Evolutionary conservation across 1,140 invertebrate species (phyloP), one percentile per base, ranked within the genome.

Genomic region (Drosophila dunni): DNA sequence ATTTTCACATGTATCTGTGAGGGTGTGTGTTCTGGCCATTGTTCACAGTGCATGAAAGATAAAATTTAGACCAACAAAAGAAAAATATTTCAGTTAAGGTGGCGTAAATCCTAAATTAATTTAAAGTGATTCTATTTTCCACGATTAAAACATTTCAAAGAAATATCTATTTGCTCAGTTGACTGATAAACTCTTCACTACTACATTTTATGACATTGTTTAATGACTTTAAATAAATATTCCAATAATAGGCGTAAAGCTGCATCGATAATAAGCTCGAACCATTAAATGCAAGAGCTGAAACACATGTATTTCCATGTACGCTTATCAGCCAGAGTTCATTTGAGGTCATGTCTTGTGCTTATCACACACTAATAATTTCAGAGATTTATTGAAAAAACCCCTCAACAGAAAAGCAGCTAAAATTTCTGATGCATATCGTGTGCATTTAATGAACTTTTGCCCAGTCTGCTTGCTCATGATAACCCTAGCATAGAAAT

Each of bases 361-460:
- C 38, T 40, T 40, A 40, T 40, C 10, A 40, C 24, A 29, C 24
- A 29, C 10, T 11, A 11, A 40, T 11, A 40, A 40, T 40, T 40
- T 1, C 3, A 11, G 9, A 40, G 38, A 11, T 11, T 40, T 11
- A 40, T 40, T 40, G 1, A 40, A 40, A 20, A 46, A 29, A 17
- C 44, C 15, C 11, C 15, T 36, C 46, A 33, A n/a, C 29, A 4
- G 34, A 17, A 38, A 29, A 45, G 34, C 36, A 15, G 33, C 29
- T 13, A 10, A 33, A 54, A 54, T 20, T 11, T 3, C 7, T 6
- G 11, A 36, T 48, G 9, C 29, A 40, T 48, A 73, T 62, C 78
- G 79, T 53, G 57, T 75, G 40, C 67, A 68, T 86, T 85, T 75
- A 72, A 85, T 78, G 73, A 42, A 53, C 15, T 40, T 56, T 8